phyloP scores from a whole-genome alignment of 2,113 vertebrate species.

The Psittacus erithacus region DNA sequence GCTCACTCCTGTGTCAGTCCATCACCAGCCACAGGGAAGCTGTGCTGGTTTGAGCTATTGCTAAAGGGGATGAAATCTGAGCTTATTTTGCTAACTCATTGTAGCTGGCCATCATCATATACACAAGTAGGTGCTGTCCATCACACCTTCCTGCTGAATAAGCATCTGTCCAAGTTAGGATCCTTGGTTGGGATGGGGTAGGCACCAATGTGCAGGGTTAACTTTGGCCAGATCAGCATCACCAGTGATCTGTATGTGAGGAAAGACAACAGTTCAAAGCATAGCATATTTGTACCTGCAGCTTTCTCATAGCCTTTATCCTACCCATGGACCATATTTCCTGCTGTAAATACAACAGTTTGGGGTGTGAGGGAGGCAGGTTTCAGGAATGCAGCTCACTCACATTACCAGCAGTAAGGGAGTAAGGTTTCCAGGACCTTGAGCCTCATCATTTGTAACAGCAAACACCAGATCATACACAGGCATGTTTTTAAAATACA shows the following conservation, averaged over 20 bases:
- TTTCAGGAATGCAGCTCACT: background rate
- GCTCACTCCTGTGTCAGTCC: background rate
- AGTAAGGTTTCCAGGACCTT: background rate
- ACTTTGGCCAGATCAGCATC: background rate
- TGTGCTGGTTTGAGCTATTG: background rate
- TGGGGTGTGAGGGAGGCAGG: background rate
- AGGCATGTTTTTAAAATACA: background rate
- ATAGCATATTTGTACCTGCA: fast-evolving
- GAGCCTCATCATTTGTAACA: background rate
- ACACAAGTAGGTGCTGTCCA: background rate
- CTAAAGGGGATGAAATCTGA: background rate
- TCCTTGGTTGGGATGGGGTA: background rate
- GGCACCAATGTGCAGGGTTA: fast-evolving
- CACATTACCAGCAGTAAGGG: background rate
- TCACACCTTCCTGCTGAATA: background rate
- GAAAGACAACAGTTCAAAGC: background rate
- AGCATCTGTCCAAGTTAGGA: background rate
- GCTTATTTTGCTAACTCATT: background rate
- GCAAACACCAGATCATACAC: background rate
- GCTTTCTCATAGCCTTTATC: background rate
- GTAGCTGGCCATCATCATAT: background rate
- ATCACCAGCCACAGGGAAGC: background rate
- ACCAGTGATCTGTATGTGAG: fast-evolving
- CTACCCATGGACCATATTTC: fast-evolving
- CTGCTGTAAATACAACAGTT: fast-evolving